phyloP scores from a whole-genome alignment of 2,113 vertebrate species.

The Collichthys lucidus region DNA sequence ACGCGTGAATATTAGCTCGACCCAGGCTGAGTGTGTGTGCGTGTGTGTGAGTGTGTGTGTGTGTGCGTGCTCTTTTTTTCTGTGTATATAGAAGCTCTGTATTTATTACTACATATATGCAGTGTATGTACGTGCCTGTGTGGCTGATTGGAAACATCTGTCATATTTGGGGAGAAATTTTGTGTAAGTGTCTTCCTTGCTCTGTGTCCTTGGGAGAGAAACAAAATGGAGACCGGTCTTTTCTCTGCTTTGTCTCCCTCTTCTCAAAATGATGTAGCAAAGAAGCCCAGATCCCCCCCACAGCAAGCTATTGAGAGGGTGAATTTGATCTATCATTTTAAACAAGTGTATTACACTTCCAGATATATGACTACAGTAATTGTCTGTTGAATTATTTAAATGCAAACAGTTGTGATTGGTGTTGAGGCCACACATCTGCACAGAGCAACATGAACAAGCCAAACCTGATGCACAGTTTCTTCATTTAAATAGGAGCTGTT shows the following conservation, averaged over 20 bases:
- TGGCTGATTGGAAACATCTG: slow-evolving; percentile 46
- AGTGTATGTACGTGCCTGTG: slow-evolving; percentile 17
- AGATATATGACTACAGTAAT: slow-evolving; percentile 59
- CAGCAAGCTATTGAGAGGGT: slow-evolving; percentile 25
- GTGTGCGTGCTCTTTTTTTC: slow-evolving; percentile 22
- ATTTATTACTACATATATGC: slow-evolving; percentile 38
- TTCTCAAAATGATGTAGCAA: slow-evolving; percentile 52
- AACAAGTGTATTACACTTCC: slow-evolving; percentile 50
- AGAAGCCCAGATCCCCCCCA: slow-evolving; percentile 37
- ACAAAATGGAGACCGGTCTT: slow-evolving; percentile 81
- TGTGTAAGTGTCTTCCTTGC: slow-evolving; percentile 57
- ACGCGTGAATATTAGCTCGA: slow-evolving; percentile 71
- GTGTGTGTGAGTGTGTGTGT: slow-evolving; percentile 26
- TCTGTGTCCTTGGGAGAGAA: slow-evolving; percentile 79
- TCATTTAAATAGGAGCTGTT: slow-evolving; percentile 44
- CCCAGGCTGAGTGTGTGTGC: slow-evolving; percentile 54
- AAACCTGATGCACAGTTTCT: slow-evolving; percentile 32
- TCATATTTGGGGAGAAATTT: slow-evolving; percentile 62
- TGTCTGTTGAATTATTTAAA: slow-evolving; percentile 72
- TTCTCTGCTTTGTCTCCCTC: slow-evolving; percentile 65
- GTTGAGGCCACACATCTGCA: slow-evolving; percentile 57
- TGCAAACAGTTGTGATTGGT: slow-evolving; percentile 52
- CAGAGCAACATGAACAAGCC: slow-evolving; percentile 37
- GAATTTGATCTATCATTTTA: slow-evolving; percentile 39
- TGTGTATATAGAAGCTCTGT: slow-evolving; percentile 59